A percentile compares a stretch with the other conserved stretches of the same genome.
These are phyloP conservation scores for Gasteruption jaculator DNA, from an alignment of 2,888 invertebrate genomes.

Conservation along the genomic window DNA sequence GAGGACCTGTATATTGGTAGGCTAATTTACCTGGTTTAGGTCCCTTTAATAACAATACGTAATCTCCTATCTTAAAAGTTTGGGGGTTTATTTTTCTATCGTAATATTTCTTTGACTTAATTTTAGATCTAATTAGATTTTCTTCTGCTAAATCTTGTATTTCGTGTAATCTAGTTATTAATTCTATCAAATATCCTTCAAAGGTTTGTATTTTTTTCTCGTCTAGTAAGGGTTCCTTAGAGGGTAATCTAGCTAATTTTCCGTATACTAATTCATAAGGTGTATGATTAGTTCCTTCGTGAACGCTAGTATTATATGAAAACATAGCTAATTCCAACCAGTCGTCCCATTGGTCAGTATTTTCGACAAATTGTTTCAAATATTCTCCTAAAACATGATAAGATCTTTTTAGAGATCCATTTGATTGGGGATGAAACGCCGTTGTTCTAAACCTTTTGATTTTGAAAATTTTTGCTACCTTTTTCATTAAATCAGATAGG, in stretches of 20 bases:
- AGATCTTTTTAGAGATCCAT: conserved; percentile 10
- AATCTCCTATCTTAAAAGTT: conserved; percentile 16
- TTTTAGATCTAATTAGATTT: conserved; percentile 18
- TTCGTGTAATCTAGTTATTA: conserved; percentile 12
- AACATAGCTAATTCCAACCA: conserved; percentile 14
- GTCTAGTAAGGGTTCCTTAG: conserved; percentile 1
- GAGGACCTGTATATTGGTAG: conserved; percentile 19
- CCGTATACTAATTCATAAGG: conserved; percentile 19
- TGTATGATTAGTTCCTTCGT: conserved; percentile 13
- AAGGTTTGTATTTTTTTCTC: conserved; percentile 8
- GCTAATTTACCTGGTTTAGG: conserved; percentile 19
- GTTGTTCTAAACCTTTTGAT: conserved; percentile 2
- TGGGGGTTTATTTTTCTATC: conserved; percentile 16
- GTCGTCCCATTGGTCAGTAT: conserved; percentile 15
- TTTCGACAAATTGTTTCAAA: conserved; percentile 15
- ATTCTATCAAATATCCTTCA: conserved; percentile 12
- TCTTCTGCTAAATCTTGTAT: conserved; percentile 10
- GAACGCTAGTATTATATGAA: conserved; percentile 15
- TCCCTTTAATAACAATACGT: conserved; percentile 17
- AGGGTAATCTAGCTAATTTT: conserved; percentile 11
- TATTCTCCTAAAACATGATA: conserved; percentile 19
- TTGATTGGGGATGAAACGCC: conserved; percentile 16
- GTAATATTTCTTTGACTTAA: conserved; percentile 17
- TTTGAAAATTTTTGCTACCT: not conserved
- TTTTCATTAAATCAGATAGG: not conserved